Evolutionary conservation across 1,140 invertebrate genomes (phyloP).

Genomic region (Alviniconcha marisindica): DNA sequence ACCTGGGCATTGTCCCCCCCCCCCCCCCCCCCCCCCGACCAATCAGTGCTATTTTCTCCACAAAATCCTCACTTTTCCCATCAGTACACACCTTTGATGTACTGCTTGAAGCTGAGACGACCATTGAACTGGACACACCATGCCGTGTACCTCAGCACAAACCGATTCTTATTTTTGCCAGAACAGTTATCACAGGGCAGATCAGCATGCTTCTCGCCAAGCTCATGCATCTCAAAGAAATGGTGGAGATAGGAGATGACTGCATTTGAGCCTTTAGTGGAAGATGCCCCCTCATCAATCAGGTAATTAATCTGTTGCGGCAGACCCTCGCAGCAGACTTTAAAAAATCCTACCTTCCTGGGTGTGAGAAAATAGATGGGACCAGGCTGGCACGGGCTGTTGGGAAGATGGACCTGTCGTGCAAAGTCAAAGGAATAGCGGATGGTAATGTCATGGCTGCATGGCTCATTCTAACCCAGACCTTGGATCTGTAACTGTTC

Average conservation of each 20-base stretch:
- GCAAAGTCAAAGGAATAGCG: constrained; percentile 64
- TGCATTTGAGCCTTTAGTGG: constrained; percentile 56
- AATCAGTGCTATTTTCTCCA: no score
- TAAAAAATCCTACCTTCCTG: background rate
- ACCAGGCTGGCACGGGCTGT: constrained; percentile 19
- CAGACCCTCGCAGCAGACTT: background rate
- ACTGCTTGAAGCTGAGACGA: constrained; percentile 43
- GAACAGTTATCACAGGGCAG: constrained; percentile 58
- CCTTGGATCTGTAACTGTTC: background rate
- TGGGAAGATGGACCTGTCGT: constrained; percentile 37
- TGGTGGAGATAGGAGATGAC: constrained; percentile 56
- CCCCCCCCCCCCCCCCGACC: no score
- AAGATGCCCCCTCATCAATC: background rate
- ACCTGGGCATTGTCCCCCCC: no score
- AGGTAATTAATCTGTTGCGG: background rate
- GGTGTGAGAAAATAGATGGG: constrained; percentile 38
- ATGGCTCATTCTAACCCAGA: background rate
- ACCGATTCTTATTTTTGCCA: constrained; percentile 62
- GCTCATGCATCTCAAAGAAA: constrained; percentile 54
- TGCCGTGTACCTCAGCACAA: constrained; percentile 56
- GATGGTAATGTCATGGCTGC: constrained; percentile 31
- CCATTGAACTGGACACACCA: constrained; percentile 58
- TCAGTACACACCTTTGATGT: no score
- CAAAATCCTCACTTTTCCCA: no score
- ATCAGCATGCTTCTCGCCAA: constrained; percentile 48